Evolutionary conservation across 2,113 vertebrate species (phyloP), one percentile per base, ranked within the genome.

Genomic region (Eretmochelys imbricata): DNA sequence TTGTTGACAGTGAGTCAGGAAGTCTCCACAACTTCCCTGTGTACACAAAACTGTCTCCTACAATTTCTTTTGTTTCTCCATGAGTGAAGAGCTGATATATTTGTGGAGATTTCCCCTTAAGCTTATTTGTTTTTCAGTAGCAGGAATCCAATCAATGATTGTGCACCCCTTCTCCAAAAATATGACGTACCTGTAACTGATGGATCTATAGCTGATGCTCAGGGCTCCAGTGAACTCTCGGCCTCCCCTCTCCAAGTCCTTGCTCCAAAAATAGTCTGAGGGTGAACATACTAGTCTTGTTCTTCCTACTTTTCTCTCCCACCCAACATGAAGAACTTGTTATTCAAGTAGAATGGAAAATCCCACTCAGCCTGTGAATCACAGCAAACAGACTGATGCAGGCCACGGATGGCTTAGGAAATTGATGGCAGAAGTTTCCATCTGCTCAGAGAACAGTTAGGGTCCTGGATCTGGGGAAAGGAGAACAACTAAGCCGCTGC

Each of bases 321-420:
- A 82, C 14, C 38, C 78, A 65, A 53, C 10, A 72, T 90, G 51
- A 93, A 91, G 95, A 96, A 91, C 79, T 93, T 55, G 85, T 98
- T 98, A 96, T 96, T 93, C 96, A 96, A 88, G 81, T 93, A 92
- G 96, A 97, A 97, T 98, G 98, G 98, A 98, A 98, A 98, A 98
- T 98, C 96, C 96, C 96, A 96, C 96, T 97, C 89, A 35, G 88
- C 94, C 95, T 95, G 80, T 98, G 98, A 98, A 96, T 98, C 98
- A 98, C 65, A 92, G 88, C 84, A 57, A 95, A 98, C 95, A 97
- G 95, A 97, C 80, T 6, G 87, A 48, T 96, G 97, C 94, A 94
- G 97, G 96, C 97, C 93, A 87, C 57, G 93, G 75, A 89, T 38
- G 92, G 91, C 89, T 95, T 94, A 93, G 97, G 96, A 96, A 96